Evolutionary conservation across 2,113 vertebrate genomes (phyloP).

Genomic region (Gadus chalcogrammus): DNA sequence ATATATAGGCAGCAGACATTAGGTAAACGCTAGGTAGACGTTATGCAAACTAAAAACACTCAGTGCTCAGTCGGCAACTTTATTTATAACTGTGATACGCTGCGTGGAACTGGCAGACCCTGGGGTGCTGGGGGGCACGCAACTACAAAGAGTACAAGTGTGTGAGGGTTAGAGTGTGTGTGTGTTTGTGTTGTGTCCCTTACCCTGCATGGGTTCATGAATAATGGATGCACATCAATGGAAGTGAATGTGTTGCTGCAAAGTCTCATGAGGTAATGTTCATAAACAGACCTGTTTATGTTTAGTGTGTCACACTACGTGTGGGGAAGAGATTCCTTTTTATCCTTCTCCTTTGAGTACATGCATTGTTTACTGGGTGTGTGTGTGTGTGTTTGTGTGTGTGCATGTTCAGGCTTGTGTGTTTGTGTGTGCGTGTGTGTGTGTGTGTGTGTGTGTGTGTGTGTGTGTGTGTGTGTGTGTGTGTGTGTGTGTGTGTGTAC

Average conservation of each 20-base stretch:
- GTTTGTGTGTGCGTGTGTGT: conserved; percentile 1
- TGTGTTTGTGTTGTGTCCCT: conserved; percentile 3
- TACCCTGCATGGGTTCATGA: conserved; percentile 32
- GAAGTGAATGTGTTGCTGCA: no score
- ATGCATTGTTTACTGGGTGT: no score
- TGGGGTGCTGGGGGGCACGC: conserved; percentile 48
- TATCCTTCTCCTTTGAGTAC: no score
- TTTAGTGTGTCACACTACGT: no score
- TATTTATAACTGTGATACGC: conserved; percentile 62
- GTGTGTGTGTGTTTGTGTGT: no score
- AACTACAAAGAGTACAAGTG: conserved; percentile 1
- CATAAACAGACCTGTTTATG: no score
- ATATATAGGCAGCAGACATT: conserved; percentile 78
- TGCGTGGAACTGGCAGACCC: conserved; percentile 57
- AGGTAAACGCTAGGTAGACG: conserved; percentile 76
- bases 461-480: not conserved
- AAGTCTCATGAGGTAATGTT: no score
- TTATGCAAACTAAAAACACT: conserved; percentile 73
- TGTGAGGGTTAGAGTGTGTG: conserved; percentile 15
- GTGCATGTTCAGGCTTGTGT: not conserved
- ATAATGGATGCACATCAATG: conserved; percentile 16
- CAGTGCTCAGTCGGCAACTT: conserved; percentile 59
- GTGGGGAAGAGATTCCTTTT: no score
- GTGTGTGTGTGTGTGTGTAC: conserved; percentile 13
- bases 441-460: not conserved